These are phyloP conservation scores for Myodes glareolus DNA, from an alignment of 2,113 vertebrate species.

Conservation along the genomic window DNA sequence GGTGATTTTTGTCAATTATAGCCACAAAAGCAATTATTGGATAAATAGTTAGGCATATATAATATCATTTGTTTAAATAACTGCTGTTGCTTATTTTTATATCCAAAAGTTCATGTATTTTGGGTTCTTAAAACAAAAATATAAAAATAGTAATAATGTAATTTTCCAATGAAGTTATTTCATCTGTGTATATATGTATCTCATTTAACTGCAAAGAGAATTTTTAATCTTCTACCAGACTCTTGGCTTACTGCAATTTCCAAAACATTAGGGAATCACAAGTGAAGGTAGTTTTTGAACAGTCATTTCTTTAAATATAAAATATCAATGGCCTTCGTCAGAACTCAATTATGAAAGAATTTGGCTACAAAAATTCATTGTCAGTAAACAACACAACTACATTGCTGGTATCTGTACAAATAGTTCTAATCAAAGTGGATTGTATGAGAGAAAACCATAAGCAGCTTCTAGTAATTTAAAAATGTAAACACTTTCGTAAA, in stretches of 20 bases:
- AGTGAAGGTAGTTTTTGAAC: not conserved
- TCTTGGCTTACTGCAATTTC: not conserved
- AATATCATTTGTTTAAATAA: conserved; percentile 66
- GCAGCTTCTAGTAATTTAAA: not conserved
- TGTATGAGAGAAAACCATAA: not conserved
- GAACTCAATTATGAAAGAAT: not conserved
- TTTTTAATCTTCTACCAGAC: not conserved
- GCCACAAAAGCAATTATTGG: conserved; percentile 32
- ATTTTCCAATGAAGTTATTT: conserved; percentile 39
- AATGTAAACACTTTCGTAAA: not conserved
- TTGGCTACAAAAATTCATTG: not conserved
- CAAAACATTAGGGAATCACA: not conserved
- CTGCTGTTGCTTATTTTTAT: conserved; percentile 49
- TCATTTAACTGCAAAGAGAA: not conserved
- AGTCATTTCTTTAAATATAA: not conserved
- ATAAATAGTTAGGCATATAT: conserved; percentile 55
- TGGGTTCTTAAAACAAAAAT: conserved; percentile 1
- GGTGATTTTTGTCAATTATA: conserved; percentile 51
- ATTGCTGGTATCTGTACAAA: not conserved
- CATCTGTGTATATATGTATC: not conserved
- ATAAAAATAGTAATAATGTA: not conserved
- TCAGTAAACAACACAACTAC: conserved; percentile 13
- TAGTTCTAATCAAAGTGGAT: not conserved
- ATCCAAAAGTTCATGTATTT: conserved; percentile 48
- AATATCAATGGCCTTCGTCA: not conserved